Evolutionary conservation across 2,797 vertebrate genomes (phyloP).

Genomic region (Gymnothorax javanicus): DNA sequence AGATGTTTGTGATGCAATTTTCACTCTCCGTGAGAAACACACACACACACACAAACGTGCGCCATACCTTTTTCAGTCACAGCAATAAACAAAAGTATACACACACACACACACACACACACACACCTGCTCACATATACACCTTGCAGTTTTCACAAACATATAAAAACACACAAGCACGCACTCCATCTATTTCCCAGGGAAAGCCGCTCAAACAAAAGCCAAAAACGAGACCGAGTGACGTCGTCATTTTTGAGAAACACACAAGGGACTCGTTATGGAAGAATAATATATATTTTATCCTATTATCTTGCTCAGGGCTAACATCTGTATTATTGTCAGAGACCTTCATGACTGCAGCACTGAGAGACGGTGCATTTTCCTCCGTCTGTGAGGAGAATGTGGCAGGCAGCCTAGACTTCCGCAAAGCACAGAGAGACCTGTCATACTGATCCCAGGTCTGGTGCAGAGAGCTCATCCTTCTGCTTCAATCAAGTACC

Average conservation of each 20-base stretch:
- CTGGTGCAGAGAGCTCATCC: slow-evolving; percentile 5
- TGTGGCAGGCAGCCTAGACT: slow-evolving; percentile 20
- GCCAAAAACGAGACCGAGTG: slow-evolving; percentile 6
- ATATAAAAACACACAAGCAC: not conserved
- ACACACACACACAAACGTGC: not conserved
- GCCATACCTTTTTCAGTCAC: no score
- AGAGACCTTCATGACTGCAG: not conserved
- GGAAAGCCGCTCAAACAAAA: slow-evolving; percentile 4
- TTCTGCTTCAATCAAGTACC: slow-evolving; percentile 23
- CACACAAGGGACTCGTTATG: not conserved
- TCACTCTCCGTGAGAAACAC: slow-evolving; percentile 8
- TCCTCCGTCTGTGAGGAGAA: not conserved
- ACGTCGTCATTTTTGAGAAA: not conserved
- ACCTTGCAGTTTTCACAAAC: not conserved
- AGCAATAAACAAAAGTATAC: not conserved
- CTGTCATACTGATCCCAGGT: slow-evolving; percentile 25
- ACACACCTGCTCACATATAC: not conserved
- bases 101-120: not conserved
- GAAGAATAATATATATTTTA: not conserved
- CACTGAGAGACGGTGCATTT: not conserved
- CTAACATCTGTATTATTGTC: slow-evolving; percentile 17
- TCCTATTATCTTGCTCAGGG: not conserved
- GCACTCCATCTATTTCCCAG: not conserved
- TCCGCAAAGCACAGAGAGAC: slow-evolving; percentile 24
- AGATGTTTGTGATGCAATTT: slow-evolving; percentile 44